phyloP scores from a whole-genome alignment of 2,888 invertebrate genomes.

The Lepetodrilus schrolli region DNA sequence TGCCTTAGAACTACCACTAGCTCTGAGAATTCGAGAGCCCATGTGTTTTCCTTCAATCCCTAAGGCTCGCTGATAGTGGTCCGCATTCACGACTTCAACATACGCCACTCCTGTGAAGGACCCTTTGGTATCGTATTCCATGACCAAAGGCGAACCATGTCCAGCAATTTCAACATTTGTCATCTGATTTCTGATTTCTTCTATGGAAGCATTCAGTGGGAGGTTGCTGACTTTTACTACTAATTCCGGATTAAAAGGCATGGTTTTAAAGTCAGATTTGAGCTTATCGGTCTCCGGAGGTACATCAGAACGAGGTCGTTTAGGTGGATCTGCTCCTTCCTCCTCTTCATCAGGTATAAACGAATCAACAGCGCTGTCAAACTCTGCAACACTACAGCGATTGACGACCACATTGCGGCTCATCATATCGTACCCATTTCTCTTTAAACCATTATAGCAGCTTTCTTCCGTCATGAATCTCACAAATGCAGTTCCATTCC shows the following conservation, averaged over 20 bases:
- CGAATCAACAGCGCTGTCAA: conserved; percentile 84
- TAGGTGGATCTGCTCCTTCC: conserved; percentile 30
- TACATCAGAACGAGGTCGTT: conserved; percentile 35
- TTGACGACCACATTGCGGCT: conserved; percentile 82
- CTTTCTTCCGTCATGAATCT: conserved; percentile 84
- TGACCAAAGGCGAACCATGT: conserved; percentile 78
- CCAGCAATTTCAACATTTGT: conserved; percentile 86
- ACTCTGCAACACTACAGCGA: conserved; percentile 83
- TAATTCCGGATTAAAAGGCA: conserved; percentile 13
- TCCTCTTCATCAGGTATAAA: conserved; percentile 37
- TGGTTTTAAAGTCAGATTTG: not conserved
- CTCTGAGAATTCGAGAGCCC: conserved; percentile 62
- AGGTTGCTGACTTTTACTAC: conserved; percentile 54
- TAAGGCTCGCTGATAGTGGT: conserved; percentile 84
- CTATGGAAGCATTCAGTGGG: conserved; percentile 49
- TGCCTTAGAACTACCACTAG: conserved; percentile 44
- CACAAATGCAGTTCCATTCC: conserved; percentile 86
- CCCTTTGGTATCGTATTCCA: conserved; percentile 76
- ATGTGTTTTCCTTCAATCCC: conserved; percentile 79
- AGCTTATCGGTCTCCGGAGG: not conserved
- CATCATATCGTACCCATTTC: conserved; percentile 81
- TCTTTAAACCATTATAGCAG: conserved; percentile 82
- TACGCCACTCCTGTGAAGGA: conserved; percentile 82
- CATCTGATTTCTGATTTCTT: conserved; percentile 95
- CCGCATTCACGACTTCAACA: conserved; percentile 85